These are phyloP conservation scores for Hemitrygon akajei DNA, from an alignment of 2,797 vertebrate genomes.

Conservation along the genomic window DNA sequence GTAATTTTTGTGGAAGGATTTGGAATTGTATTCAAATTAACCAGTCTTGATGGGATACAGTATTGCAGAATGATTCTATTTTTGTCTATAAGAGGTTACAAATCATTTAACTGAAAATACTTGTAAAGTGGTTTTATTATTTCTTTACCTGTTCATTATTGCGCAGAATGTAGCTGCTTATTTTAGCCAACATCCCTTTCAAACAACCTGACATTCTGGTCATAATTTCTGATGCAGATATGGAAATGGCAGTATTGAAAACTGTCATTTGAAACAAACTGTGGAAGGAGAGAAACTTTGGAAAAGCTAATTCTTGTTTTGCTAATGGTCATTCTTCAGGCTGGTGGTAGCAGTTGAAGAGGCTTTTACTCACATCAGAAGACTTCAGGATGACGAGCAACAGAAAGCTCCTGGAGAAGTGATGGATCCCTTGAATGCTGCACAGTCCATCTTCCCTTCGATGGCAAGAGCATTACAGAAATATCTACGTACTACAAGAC, in stretches of 20 bases:
- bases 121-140: not conserved
- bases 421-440: conserved; percentile 88
- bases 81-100: not conserved
- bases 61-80: not conserved
- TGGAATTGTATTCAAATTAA: not conserved
- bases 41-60: not conserved
- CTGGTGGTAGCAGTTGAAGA: conserved; percentile 91
- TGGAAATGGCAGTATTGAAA: too few species aligned
- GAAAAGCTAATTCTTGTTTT: not conserved
- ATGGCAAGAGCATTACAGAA: conserved; percentile 93
- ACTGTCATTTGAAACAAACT: not conserved
- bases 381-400: conserved; percentile 79
- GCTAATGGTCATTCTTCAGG: conserved; percentile 52
- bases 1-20: not conserved
- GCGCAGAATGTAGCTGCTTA: not conserved
- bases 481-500: conserved; percentile 88
- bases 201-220: not conserved
- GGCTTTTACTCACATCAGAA: conserved; percentile 87
- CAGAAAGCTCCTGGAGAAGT: conserved; percentile 78
- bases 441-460: conserved; percentile 89
- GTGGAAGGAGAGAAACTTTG: not conserved
- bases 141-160: not conserved
- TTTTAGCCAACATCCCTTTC: not conserved
- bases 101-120: not conserved
- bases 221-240: not conserved